A percentile compares a stretch with the other conserved stretches of the same genome.
Evolutionary conservation across 2,113 vertebrate species (phyloP).

Genomic region (Thinocorus orbignyianus): DNA sequence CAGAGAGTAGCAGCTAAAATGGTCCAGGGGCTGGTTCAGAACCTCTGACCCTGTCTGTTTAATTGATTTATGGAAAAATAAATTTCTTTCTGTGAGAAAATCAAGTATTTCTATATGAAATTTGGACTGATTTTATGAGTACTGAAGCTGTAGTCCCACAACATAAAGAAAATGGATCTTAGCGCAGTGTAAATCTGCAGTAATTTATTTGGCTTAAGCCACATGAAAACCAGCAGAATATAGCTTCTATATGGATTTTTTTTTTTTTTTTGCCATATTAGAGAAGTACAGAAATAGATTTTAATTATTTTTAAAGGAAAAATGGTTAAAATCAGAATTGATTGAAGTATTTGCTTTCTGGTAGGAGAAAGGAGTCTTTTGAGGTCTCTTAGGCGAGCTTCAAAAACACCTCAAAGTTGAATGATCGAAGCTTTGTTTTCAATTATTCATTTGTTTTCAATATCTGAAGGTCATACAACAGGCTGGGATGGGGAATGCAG

Average conservation of each 20-base stretch:
- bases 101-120: background rate
- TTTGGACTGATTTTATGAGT: background rate
- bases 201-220: background rate
- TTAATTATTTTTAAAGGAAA: constrained; percentile 26
- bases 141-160: background rate
- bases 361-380: background rate
- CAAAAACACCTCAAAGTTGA: constrained; percentile 60
- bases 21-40: background rate
- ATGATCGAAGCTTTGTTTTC: constrained; percentile 58
- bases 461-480: constrained; percentile 70
- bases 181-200: background rate
- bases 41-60: background rate
- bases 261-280: background rate
- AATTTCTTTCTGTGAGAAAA: background rate
- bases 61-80: background rate
- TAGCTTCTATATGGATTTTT: background rate
- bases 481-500: constrained; percentile 52
- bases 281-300: background rate
- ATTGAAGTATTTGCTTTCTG: constrained; percentile 9
- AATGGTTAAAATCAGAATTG: constrained; percentile 3
- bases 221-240: background rate
- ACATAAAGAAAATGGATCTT: background rate
- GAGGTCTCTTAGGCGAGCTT: constrained; percentile 39
- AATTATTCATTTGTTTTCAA: constrained; percentile 78
- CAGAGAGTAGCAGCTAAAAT: background rate